Evolutionary conservation across 2,113 vertebrate species (phyloP).

Genomic region (Blennius ocellaris): DNA sequence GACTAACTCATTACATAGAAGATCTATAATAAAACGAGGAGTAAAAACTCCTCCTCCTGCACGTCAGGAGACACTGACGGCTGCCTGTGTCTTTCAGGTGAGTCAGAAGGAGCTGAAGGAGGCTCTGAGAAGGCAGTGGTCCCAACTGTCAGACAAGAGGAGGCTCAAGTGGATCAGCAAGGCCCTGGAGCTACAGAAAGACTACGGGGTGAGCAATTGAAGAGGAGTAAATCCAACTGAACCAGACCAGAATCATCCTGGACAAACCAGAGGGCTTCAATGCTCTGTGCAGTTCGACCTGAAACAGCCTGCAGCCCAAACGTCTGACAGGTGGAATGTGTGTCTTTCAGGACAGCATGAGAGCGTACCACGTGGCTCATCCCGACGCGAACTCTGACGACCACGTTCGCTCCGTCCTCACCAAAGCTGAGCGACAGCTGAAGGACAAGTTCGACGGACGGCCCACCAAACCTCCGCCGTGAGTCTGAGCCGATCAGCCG

Average conservation of each 20-base stretch:
- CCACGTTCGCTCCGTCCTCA: conserved; percentile 84
- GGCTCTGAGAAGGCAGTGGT: conserved; percentile 85
- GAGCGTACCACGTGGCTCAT: conserved; percentile 80
- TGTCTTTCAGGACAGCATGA: conserved; percentile 77
- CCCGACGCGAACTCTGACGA: conserved; percentile 81
- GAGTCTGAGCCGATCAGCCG: conserved; percentile 28
- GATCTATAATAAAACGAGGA: too few relatives aligned
- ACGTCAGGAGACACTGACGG: too few relatives aligned
- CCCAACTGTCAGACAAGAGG: conserved; percentile 85
- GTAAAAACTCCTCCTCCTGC: too few relatives aligned
- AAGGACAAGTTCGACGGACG: conserved; percentile 88
- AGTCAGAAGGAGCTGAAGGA: conserved; percentile 87
- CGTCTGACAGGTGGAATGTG: background rate
- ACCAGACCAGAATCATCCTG: background rate
- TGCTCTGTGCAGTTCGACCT: background rate
- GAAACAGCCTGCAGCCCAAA: background rate
- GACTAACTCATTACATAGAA: too few relatives aligned
- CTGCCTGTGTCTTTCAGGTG: conserved; percentile 66
- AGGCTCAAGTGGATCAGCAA: conserved; percentile 88
- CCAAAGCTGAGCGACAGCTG: conserved; percentile 86
- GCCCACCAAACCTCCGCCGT: conserved; percentile 86
- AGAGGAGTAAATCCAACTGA: background rate
- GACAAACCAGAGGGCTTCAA: too few relatives aligned
- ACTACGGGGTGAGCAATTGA: conserved; percentile 76
- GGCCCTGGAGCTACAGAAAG: conserved; percentile 86